These are phyloP conservation scores for Sclerodermus sp. DNA, from an alignment of 2,888 invertebrate genomes.

Conservation along the genomic window DNA sequence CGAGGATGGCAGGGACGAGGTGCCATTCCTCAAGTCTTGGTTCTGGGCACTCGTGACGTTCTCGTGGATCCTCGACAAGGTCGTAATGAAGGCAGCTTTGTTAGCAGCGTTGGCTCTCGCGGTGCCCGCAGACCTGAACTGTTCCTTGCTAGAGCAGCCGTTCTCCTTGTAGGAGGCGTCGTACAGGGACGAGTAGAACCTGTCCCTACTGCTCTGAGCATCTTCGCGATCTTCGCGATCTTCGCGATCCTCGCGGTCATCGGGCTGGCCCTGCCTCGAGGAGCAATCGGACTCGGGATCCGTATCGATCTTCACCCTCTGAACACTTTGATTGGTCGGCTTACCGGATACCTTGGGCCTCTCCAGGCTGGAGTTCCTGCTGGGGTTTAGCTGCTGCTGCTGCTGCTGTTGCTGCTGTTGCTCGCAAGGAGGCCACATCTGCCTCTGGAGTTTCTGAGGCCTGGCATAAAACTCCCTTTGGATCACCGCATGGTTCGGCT, in stretches of 20 bases:
- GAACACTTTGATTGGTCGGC: conserved; percentile 59
- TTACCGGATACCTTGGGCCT: conserved; percentile 30
- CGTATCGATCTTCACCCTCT: conserved; percentile 58
- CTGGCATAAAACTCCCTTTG: conserved; percentile 77
- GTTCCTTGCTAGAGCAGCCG: conserved; percentile 10
- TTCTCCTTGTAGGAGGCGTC: conserved; percentile 32
- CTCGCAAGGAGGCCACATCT: conserved; percentile 69
- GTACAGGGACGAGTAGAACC: conserved; percentile 32
- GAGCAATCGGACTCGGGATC: conserved; percentile 47
- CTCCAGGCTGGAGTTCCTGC: conserved; percentile 45
- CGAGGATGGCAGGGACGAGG: conserved; percentile 53
- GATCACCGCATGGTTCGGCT: conserved; percentile 50
- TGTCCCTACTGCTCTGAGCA: conserved; percentile 21
- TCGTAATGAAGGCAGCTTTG: conserved; percentile 62
- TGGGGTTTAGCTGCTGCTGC: conserved; percentile 52
- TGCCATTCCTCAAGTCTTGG: conserved; percentile 58
- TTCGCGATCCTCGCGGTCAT: no score
- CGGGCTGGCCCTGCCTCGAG: conserved; percentile 1
- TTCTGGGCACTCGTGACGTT: conserved; percentile 55
- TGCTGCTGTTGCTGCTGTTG: conserved; percentile 48
- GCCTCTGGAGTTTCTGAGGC: conserved; percentile 74
- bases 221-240: conserved; percentile 18
- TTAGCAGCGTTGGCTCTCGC: conserved; percentile 17
- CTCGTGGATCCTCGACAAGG: conserved; percentile 68
- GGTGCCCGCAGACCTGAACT: conserved; percentile 14